Evolutionary conservation across 2,797 vertebrate species (phyloP).

Genomic region (Sebastes diploproa): DNA sequence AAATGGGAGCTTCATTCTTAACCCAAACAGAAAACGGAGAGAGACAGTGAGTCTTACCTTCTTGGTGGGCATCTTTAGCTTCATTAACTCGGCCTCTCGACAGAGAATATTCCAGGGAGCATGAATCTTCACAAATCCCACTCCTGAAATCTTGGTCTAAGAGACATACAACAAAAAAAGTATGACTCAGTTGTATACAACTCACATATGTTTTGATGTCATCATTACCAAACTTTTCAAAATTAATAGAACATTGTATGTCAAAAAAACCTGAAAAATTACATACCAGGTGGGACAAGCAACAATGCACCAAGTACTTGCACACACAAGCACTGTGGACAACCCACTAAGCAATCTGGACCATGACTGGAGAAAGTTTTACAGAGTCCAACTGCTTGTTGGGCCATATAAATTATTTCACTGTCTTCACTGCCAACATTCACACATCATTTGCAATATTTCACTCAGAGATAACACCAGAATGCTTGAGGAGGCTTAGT

Average conservation of each 20-base stretch:
- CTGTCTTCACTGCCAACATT: not conserved
- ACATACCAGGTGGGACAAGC: not conserved
- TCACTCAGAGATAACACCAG: not conserved
- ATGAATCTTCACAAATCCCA: slow-evolving; percentile 96
- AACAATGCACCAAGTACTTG: not conserved
- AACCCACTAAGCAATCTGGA: not conserved
- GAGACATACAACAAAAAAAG: slow-evolving; percentile 4
- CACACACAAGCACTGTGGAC: not conserved
- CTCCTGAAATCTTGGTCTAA: slow-evolving; percentile 90
- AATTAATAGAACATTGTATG: not conserved
- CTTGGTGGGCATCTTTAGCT: slow-evolving; percentile 97
- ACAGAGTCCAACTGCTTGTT: not conserved
- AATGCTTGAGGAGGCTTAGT: not conserved
- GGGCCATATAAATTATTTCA: not conserved
- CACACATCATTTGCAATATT: not conserved
- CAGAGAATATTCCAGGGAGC: slow-evolving; percentile 94
- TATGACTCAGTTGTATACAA: not conserved
- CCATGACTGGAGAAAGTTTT: not conserved
- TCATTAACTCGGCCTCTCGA: slow-evolving; percentile 96
- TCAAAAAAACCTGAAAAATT: not conserved
- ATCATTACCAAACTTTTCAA: not conserved
- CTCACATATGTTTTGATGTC: not conserved
- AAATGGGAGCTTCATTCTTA: not conserved
- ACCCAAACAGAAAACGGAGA: not conserved
- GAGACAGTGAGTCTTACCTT: slow-evolving; percentile 80